Evolutionary conservation across 1,140 invertebrate genomes (phyloP), one percentile per base, ranked within the genome.

Genomic region (Trichonephila clavata): DNA sequence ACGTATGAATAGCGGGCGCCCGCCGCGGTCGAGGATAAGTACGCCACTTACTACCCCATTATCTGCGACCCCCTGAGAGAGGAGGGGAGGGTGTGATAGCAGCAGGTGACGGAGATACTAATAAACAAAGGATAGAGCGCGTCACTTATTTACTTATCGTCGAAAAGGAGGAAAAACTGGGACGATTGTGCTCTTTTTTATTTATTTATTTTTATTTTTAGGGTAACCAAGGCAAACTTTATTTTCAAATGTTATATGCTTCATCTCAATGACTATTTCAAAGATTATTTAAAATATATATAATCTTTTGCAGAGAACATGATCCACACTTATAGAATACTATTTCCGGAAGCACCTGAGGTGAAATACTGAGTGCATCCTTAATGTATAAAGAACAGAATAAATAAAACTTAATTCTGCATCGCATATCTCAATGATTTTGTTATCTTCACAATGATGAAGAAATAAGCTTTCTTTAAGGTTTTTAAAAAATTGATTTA

Each of bases 31-130:
- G 50, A 43, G 86, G 39, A 87, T 87, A 65, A 87, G 86, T 87
- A 87, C 60, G 32, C 86, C 86, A 87, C 86, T 87, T 87, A 87
- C 63, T 87, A 87, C 63, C 24, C 86, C 86, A 87, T 87, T 87
- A 87, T 87, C 59, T 87, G 24, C 14, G 13, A 27, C 59, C 60
- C 86, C 81, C 50, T 13, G 39, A 24, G 3, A 20, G 20, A 16
- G 24, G 60, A 21, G 86, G 27, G 6, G 86, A 32, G 27, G 59
- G 61, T 32, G 59, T 87, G 59, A 39, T 24, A 87, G 59, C 57
- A 20, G 24, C 59, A 87, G 86, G 50, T 63, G 61, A 61, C 20
- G 27, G n/a, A 43, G 20, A 24, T 60, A 43, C 81, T n/a, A 43
- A 43, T 84, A 84, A 84, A 84, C 57, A 84, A 84, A 60, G 81